These are phyloP conservation scores for Hesperophylax magnus DNA, from an alignment of 1,140 invertebrate genomes.

Conservation along the genomic window DNA sequence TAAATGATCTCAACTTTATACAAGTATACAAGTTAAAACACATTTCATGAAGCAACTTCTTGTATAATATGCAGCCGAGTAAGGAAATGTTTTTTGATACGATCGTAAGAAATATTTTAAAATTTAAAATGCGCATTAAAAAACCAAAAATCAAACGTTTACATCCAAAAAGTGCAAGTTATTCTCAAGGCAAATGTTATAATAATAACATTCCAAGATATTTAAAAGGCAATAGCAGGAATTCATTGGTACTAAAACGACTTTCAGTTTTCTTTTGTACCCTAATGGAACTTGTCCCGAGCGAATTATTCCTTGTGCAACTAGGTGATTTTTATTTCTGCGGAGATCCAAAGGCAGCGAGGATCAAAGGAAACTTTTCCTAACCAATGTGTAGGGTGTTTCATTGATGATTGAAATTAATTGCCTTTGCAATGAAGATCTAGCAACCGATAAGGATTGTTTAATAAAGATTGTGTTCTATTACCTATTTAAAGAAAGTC, in stretches of 20 bases:
- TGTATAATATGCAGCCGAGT: no score
- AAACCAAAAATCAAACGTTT: background rate
- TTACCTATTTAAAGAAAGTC: no score
- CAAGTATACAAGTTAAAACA: no score
- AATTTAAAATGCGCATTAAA: background rate
- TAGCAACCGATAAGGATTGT: background rate
- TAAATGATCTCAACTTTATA: no score
- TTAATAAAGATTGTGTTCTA: no score
- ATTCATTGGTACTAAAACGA: constrained; percentile 27
- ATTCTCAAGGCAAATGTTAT: constrained; percentile 5
- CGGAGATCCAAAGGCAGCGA: background rate
- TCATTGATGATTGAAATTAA: constrained; percentile 6
- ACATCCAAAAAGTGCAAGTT: background rate
- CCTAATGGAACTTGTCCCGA: constrained; percentile 14
- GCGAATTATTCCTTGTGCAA: constrained; percentile 27
- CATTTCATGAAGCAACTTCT: no score
- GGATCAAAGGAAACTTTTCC: constrained; percentile 3
- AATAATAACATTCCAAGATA: constrained; percentile 23
- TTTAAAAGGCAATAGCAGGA: constrained; percentile 36
- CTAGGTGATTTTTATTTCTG: background rate
- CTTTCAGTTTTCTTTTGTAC: constrained; percentile 18
- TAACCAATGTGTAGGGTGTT: background rate
- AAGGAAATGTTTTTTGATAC: no score
- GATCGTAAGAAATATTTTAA: no score
- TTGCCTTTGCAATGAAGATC: background rate